phyloP scores from a whole-genome alignment of 2,113 vertebrate genomes.

The Istiophorus platypterus region DNA sequence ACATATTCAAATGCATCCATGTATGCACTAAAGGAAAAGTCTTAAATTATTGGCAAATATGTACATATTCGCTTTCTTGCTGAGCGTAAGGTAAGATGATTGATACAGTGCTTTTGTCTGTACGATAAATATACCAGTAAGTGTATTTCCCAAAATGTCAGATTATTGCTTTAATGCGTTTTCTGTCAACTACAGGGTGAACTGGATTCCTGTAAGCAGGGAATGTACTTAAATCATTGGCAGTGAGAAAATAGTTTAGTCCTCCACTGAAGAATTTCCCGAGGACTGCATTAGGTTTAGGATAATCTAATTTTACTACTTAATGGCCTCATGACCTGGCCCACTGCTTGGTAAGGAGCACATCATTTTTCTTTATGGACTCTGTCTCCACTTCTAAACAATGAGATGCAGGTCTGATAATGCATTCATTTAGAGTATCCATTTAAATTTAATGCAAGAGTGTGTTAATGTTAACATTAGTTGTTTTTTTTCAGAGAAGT shows the following conservation, averaged over 20 bases:
- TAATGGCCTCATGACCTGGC: slow-evolving; percentile 66
- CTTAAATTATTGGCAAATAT: neutral
- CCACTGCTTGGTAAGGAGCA: slow-evolving; percentile 10
- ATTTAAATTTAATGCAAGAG: slow-evolving; percentile 29
- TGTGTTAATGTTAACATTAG: slow-evolving; percentile 3
- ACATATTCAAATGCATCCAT: neutral
- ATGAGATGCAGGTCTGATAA: neutral
- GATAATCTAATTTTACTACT: slow-evolving; percentile 65
- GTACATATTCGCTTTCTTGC: neutral
- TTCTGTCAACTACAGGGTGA: slow-evolving; percentile 15
- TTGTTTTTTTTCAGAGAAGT: neutral
- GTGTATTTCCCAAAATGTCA: neutral
- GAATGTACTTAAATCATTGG: slow-evolving; percentile 38
- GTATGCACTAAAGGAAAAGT: neutral
- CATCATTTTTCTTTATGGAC: slow-evolving; percentile 56
- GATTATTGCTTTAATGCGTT: neutral
- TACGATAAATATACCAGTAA: neutral
- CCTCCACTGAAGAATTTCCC: slow-evolving; percentile 53
- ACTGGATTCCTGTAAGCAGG: slow-evolving; percentile 42
- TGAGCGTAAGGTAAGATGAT: neutral
- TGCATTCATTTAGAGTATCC: slow-evolving; percentile 3
- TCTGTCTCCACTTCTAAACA: slow-evolving; percentile 31
- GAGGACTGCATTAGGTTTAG: slow-evolving; percentile 52
- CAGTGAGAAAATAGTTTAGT: slow-evolving; percentile 23
- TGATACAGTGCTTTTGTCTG: neutral